Evolutionary conservation across 1,140 invertebrate species (phyloP).

Genomic region (Scaptomyza montana): DNA sequence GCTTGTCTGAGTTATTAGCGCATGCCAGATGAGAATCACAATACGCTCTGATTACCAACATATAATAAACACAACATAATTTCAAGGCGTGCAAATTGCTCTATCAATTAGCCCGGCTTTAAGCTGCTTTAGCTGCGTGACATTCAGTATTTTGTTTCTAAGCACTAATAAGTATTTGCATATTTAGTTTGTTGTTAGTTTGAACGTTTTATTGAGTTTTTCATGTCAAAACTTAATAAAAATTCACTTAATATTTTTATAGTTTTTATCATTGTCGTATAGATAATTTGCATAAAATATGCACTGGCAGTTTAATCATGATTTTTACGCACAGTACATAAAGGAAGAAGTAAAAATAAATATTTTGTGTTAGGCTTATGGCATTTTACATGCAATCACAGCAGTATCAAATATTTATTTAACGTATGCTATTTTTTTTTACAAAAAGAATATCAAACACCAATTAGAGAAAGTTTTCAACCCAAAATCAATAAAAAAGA

Average conservation of each 20-base stretch:
- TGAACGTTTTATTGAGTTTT: conserved; percentile 3
- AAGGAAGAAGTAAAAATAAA: too few relatives aligned
- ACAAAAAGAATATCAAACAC: too few relatives aligned
- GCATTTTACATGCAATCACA: too few relatives aligned
- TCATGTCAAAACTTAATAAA: conserved; percentile 28
- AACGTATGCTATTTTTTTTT: too few relatives aligned
- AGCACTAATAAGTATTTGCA: conserved; percentile 25
- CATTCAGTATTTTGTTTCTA: conserved; percentile 32
- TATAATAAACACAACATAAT: neutral
- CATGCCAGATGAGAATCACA: conserved; percentile 72
- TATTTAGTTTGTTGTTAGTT: neutral
- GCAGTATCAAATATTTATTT: too few relatives aligned
- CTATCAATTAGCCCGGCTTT: conserved; percentile 52
- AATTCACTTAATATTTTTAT: neutral
- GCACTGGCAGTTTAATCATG: too few relatives aligned
- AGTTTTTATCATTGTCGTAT: too few relatives aligned
- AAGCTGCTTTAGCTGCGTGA: conserved; percentile 37
- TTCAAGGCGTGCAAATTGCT: conserved; percentile 38
- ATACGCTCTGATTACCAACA: conserved; percentile 63
- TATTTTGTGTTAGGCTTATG: too few relatives aligned
- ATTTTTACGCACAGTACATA: too few relatives aligned
- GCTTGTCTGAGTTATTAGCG: conserved; percentile 66
- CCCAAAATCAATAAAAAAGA: too few relatives aligned
- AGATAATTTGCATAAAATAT: too few relatives aligned
- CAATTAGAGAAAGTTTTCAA: too few relatives aligned